These are phyloP conservation scores for Ondatra zibethicus DNA, from an alignment of 2,113 vertebrate species.

Conservation along the genomic window DNA sequence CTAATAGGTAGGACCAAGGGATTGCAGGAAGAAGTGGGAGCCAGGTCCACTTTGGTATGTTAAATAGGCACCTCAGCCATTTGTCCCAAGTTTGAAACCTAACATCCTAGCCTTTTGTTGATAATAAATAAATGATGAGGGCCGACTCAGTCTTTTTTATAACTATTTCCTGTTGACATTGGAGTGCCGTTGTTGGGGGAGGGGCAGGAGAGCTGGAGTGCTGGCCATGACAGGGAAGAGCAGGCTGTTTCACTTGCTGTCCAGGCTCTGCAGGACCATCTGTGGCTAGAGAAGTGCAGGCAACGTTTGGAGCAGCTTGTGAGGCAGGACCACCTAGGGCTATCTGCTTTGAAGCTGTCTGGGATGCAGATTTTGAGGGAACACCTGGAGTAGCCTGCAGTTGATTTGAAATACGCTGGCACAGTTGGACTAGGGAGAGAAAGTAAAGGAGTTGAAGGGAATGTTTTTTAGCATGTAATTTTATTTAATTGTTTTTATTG, in stretches of 20 bases:
- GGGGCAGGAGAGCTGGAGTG: background rate
- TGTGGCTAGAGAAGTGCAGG: background rate
- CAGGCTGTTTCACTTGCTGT: background rate
- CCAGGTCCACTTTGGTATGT: no score
- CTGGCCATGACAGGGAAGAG: background rate
- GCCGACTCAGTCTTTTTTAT: background rate
- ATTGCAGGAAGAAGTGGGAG: background rate
- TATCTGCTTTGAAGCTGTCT: background rate
- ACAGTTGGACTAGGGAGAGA: background rate
- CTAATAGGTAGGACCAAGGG: background rate
- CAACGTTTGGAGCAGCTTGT: background rate
- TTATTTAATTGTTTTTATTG: no score
- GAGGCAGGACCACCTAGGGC: background rate
- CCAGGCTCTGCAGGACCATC: background rate
- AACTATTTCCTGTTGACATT: background rate
- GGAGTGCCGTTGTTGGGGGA: background rate
- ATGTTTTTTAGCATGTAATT: no score
- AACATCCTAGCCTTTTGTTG: background rate
- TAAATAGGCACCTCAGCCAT: background rate
- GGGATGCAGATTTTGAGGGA: background rate
- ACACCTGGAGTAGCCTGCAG: background rate
- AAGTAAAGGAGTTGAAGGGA: background rate
- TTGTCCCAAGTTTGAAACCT: background rate
- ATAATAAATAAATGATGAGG: background rate
- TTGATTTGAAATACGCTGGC: background rate